Conservation (phyloP, 2,797 vertebrate genomes). For the Diplodus puntazzo region DNA sequence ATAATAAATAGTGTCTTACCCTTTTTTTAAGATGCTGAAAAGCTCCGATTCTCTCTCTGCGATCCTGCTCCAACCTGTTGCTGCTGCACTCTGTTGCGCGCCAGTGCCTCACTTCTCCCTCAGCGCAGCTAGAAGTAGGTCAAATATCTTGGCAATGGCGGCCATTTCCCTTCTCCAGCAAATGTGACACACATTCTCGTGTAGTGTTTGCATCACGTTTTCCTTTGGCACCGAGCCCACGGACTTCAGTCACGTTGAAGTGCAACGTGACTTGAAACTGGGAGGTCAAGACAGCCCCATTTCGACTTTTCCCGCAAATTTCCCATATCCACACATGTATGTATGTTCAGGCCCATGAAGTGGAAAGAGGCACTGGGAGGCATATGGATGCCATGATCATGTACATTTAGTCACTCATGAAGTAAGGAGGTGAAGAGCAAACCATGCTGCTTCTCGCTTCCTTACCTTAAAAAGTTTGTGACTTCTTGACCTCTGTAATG, state of each 20-base stretch:
- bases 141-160: constrained; percentile 75
- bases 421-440: not conserved
- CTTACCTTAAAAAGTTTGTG: not conserved
- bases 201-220: constrained; percentile 73
- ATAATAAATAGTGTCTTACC: constrained; percentile 36
- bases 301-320: not conserved
- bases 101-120: constrained; percentile 10
- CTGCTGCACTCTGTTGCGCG: constrained; percentile 8
- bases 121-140: constrained; percentile 72
- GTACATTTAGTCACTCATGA: too few relatives aligned
- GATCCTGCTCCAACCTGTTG: constrained; percentile 15
- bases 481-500: not conserved
- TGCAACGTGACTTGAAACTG: constrained; percentile 78
- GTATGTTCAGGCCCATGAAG: too few relatives aligned
- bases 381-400: not conserved
- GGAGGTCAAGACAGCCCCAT: constrained; percentile 1
- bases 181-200: constrained; percentile 83
- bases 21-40: not conserved
- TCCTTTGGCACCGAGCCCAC: constrained; percentile 64
- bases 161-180: constrained; percentile 67
- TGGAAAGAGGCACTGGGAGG: not conserved
- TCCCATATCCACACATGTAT: constrained; percentile 4
- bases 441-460: not conserved
- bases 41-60: not conserved
- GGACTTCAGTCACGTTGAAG: constrained; percentile 81